Conservation (phyloP, 2,113 vertebrate species). For the Lamprologus tigripictilis region DNA sequence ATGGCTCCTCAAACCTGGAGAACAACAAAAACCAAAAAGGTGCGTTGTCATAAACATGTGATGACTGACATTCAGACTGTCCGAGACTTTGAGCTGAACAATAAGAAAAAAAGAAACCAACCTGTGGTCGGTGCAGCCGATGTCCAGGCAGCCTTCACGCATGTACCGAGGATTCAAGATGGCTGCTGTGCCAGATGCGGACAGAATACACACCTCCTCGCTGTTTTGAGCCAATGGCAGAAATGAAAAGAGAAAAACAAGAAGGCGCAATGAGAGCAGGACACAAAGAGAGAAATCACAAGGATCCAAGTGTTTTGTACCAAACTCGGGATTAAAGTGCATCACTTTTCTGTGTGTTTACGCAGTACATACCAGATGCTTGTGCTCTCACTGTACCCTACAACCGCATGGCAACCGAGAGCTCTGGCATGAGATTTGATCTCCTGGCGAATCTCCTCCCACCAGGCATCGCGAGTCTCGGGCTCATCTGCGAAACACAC, state of each 20-base stretch:
- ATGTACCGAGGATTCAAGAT: slow-evolving; percentile 93
- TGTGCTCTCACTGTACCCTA: slow-evolving; percentile 97
- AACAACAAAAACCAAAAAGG: neutral
- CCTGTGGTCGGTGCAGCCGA: slow-evolving; percentile 90
- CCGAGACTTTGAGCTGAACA: neutral
- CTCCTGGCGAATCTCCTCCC: slow-evolving; percentile 99
- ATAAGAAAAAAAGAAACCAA: slow-evolving; percentile 52
- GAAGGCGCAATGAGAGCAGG: neutral
- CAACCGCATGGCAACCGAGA: slow-evolving; percentile 94
- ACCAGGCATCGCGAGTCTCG: slow-evolving; percentile 97
- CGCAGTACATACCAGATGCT: slow-evolving; percentile 86
- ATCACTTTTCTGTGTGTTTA: neutral
- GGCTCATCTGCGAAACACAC: slow-evolving; percentile 92
- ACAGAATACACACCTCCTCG: slow-evolving; percentile 98
- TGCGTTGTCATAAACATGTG: neutral
- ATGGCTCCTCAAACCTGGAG: slow-evolving; percentile 84
- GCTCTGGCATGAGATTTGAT: slow-evolving; percentile 99
- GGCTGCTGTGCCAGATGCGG: slow-evolving; percentile 92
- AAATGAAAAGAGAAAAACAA: neutral
- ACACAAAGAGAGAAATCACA: neutral
- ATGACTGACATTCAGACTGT: neutral
- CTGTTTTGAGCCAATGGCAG: slow-evolving; percentile 49
- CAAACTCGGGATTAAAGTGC: neutral
- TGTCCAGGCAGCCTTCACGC: slow-evolving; percentile 88
- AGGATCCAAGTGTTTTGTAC: neutral